Percentiles rank a stretch among this genome's conserved stretches.
These are phyloP conservation scores for Cromileptes altivelis DNA, from an alignment of 2,113 vertebrate genomes.

Conservation along the genomic window DNA sequence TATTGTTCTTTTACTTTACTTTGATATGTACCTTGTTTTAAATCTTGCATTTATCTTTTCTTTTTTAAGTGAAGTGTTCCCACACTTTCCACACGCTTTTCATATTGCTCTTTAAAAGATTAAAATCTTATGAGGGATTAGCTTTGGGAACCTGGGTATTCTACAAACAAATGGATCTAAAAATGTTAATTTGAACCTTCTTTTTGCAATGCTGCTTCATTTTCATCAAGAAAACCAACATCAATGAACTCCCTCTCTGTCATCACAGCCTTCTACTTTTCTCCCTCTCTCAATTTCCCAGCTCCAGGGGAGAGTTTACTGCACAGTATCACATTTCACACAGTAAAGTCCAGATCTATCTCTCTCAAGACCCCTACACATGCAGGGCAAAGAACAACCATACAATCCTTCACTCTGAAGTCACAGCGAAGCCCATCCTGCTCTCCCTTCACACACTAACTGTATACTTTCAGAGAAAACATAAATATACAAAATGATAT, in stretches of 20 bases:
- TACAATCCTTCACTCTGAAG: slow-evolving; percentile 33
- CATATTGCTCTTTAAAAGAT: background rate
- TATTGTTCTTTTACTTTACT: background rate
- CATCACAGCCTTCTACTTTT: slow-evolving; percentile 5
- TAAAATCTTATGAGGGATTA: background rate
- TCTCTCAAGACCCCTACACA: slow-evolving; percentile 36
- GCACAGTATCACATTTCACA: slow-evolving; percentile 49
- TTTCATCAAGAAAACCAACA: slow-evolving; percentile 8
- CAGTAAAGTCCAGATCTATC: slow-evolving; percentile 21
- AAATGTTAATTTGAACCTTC: background rate
- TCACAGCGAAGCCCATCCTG: slow-evolving; percentile 8
- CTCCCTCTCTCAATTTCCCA: slow-evolving; percentile 25
- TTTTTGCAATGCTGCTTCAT: background rate
- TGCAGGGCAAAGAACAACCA: slow-evolving; percentile 24
- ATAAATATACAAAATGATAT: slow-evolving; percentile 47
- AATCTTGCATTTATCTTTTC: background rate
- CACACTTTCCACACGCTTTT: background rate
- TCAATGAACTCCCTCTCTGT: slow-evolving; percentile 11
- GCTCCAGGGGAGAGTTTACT: slow-evolving; percentile 22
- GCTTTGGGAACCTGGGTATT: background rate
- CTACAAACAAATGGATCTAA: background rate
- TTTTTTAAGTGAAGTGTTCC: background rate
- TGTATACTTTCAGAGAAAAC: slow-evolving; percentile 42
- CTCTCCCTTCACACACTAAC: slow-evolving; percentile 18
- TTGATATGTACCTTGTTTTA: background rate